Evolutionary conservation across 2,797 vertebrate species (phyloP), one percentile per base, ranked within the genome.

Genomic region (Cottoperca gobio): DNA sequence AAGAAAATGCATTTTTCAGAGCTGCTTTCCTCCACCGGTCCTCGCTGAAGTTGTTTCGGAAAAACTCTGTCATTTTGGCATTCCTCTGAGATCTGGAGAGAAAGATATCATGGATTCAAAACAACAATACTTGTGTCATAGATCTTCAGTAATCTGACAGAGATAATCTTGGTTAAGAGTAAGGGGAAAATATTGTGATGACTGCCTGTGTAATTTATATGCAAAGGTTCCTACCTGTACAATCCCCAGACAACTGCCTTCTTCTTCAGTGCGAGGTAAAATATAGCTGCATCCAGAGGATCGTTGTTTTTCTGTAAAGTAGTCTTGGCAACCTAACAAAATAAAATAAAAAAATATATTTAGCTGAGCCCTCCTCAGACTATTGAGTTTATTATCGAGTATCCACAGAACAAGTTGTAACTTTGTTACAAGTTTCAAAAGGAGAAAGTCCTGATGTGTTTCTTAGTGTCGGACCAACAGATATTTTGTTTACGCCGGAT

Each of bases 211-310:
- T 55, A 60, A 63, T 71, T 76, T 21, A 76, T 26, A 40, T 65
- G 52, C 42, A 79, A 71, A 73, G 60, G 59, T 82, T 42, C 90
- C 23, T 93, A 98, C 98, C 98, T 97, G 91, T 97, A 99, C 68
- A 99, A 91, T 73, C 98, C 98, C 98, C 98, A 99, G 74, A 99
- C 96, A 78, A 99, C 97, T 63, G 97, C 96, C 84, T 99, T 99
- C 94, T 99, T 99, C 92, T 96, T 99, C 96, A 99, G 95, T 2
- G 97, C 97, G 0, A 99, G 95, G 89, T 99, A 99, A 92, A 97
- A 99, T 89, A 99, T 95, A 58, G 98, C 98, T 8, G 97, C 97
- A 63, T 99, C 98, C 92, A 99, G 93, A 35, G 98, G 98, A 94
- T 99, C 96, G 6, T 95, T 98, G 90, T 96, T 98, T 88, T 94